Conservation (phyloP, 2,797 vertebrate genomes). For the Chloroceryle amazona region DNA sequence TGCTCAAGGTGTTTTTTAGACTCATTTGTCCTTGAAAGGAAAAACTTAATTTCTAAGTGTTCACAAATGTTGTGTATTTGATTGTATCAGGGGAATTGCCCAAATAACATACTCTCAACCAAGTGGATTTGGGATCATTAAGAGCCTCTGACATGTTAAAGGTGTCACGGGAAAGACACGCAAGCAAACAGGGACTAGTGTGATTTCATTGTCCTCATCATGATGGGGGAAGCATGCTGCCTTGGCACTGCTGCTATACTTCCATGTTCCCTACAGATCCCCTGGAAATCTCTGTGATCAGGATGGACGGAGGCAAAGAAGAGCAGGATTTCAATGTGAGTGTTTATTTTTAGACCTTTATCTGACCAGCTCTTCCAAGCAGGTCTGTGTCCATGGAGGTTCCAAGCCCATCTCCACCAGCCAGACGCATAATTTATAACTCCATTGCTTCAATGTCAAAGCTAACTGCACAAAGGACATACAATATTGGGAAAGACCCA, state of each 20-base stretch:
- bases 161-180: neutral
- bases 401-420: neutral
- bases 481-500: neutral
- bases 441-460: neutral
- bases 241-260: neutral
- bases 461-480: neutral
- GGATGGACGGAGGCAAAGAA: neutral
- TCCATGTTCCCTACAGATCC: neutral
- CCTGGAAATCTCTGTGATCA: neutral
- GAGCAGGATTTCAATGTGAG: neutral
- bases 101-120: neutral
- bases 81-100: neutral
- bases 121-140: neutral
- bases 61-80: neutral
- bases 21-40: conserved; percentile 10
- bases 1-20: neutral
- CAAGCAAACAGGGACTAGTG: rapidly evolving
- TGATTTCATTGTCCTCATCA: rapidly evolving
- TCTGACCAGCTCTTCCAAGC: neutral
- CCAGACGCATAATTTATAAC: neutral
- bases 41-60: conserved; percentile 2
- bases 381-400: neutral
- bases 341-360: neutral
- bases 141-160: neutral
- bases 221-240: rapidly evolving